phyloP scores from a whole-genome alignment of 2,797 vertebrate genomes.

The Sylvia borin region DNA sequence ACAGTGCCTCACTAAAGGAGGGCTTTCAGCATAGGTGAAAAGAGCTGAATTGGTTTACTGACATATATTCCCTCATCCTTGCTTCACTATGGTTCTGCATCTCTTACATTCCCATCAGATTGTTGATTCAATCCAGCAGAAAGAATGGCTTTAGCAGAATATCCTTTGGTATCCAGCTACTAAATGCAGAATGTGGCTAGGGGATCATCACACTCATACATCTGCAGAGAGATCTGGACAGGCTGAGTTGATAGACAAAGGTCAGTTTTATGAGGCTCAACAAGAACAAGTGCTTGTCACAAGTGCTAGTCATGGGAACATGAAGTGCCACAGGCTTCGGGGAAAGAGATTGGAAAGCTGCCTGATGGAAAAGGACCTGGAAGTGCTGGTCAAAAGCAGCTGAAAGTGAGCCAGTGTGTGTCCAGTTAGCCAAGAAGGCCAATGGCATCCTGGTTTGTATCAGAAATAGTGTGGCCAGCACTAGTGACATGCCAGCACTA shows the following conservation, averaged over 20 bases:
- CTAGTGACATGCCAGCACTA: too few species aligned
- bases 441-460: neutral
- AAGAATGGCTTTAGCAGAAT: neutral
- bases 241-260: neutral
- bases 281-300: neutral
- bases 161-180: neutral
- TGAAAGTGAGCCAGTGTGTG: neutral
- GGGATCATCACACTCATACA: neutral
- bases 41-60: neutral
- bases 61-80: neutral
- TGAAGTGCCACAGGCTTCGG: neutral
- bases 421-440: neutral
- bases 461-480: neutral
- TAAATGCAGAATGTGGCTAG: neutral
- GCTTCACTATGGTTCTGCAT: neutral
- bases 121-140: neutral
- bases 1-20: neutral
- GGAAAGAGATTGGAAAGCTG: neutral
- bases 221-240: neutral
- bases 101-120: neutral
- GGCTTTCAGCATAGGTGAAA: neutral
- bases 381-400: rapidly evolving
- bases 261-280: neutral
- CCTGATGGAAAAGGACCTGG: neutral
- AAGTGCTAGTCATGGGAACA: neutral